Base-by-base conservation (phyloP, 2,797 vertebrate species). In the Poeciliopsis paucimaculata region DNA sequence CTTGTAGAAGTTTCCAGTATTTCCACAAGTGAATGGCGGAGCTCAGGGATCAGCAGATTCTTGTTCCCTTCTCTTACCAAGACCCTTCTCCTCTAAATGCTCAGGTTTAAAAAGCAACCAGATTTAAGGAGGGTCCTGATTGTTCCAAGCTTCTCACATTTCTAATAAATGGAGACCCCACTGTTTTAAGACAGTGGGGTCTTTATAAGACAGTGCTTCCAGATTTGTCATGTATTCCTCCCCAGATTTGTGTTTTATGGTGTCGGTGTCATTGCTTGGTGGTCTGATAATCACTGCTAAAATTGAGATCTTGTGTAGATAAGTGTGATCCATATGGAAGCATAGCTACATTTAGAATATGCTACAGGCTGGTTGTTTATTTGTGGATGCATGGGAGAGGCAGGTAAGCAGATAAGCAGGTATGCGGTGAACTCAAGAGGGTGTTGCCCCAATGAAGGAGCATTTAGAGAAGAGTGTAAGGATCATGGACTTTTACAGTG, bases 361-460 rank as follows among this genome's bases (percentile, higher is more conserved):
- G 26, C 11, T n/a, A 2, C 4, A 28, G 10, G 51, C 36, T 75
- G 51, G 49, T 79, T 72, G 31, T 75, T 68, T 28, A 73, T n/a
- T 46, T 28, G 31, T 31, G 45, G 41, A 34, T 76, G 5, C n/a
- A 75, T 70, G 31, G 11, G n/a, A 1, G 11, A 41, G 20, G 2
- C 36, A 41, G 20, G 64, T 78, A 78, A 79, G 6, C 36, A 41
- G 64, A 36, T 80, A 78, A 79, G 28, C 76, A 79, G 41, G 68
- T 36, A 81, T 68, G 73, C 16, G 46, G 26, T 77, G 68, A 80
- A 82, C 16, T 72, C 41, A 43, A 13, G 41, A 34, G 43, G 31
- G 55, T 39, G 70, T 53, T 20, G 77, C 39, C 18, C 70, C 28
- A 11, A 78, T 82, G 68, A 88, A 84, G 77, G 45, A 71, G 68